Evolutionary conservation across 2,888 invertebrate species (phyloP).

Genomic region (Melangyna quadrimaculata): DNA sequence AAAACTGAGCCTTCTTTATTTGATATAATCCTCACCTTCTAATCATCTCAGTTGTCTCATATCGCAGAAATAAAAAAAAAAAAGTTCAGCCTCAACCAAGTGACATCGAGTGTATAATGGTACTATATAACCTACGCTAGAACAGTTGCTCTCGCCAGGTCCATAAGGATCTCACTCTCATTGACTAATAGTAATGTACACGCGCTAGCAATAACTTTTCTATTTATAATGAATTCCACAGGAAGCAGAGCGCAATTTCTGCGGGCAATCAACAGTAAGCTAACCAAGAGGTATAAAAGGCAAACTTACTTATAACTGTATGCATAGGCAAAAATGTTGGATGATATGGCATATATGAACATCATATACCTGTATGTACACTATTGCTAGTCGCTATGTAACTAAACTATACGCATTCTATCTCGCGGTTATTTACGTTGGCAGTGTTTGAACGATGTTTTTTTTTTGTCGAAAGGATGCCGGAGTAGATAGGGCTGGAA

Average conservation of each 20-base stretch:
- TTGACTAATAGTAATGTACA: constrained; percentile 57
- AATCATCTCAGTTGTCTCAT: too few species aligned
- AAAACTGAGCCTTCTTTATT: too few species aligned
- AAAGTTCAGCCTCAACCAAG: background rate
- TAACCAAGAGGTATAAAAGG: constrained; percentile 34
- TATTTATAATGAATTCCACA: constrained; percentile 62
- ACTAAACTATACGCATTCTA: constrained; percentile 26
- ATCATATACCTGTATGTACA: background rate
- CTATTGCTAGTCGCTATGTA: background rate
- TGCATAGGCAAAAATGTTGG: constrained; percentile 49
- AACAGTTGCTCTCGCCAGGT: constrained; percentile 15
- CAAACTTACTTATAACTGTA: constrained; percentile 37
- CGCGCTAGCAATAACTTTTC: constrained; percentile 65
- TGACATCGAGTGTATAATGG: background rate
- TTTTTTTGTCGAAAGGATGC: background rate
- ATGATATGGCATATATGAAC: background rate
- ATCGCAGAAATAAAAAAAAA: background rate
- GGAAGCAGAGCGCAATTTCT: constrained; percentile 42
- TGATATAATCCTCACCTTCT: too few species aligned
- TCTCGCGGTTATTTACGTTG: constrained; percentile 57
- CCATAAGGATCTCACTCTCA: constrained; percentile 1
- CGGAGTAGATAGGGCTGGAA: background rate
- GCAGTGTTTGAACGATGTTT: constrained; percentile 60
- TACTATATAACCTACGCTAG: background rate
- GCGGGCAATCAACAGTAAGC: constrained; percentile 31